phyloP scores from a whole-genome alignment of 2,113 vertebrate genomes.

The Furnarius figulus region DNA sequence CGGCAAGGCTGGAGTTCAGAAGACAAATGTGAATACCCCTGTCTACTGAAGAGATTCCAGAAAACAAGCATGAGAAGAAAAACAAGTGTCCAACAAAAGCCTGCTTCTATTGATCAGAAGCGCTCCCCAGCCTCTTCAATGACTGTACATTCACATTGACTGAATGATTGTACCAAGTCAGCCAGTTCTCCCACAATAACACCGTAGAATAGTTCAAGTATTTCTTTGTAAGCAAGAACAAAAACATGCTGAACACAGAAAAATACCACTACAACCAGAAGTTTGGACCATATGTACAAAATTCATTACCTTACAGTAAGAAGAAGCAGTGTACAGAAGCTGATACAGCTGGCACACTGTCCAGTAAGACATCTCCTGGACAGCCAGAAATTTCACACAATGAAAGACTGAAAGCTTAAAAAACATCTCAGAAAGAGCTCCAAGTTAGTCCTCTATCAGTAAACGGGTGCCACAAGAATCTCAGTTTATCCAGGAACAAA shows the following conservation, averaged over 20 bases:
- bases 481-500: neutral
- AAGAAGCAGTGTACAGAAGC: neutral
- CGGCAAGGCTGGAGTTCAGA: neutral
- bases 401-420: neutral
- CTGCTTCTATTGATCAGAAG: neutral
- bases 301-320: neutral
- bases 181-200: neutral
- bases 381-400: neutral
- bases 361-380: neutral
- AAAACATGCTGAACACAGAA: neutral
- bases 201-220: neutral
- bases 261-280: neutral
- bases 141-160: neutral
- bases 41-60: neutral
- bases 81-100: neutral
- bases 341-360: neutral
- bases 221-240: neutral
- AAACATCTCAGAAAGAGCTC: neutral
- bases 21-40: neutral
- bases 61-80: neutral
- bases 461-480: neutral
- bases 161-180: constrained; percentile 21
- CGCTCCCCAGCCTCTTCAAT: neutral
- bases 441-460: neutral
- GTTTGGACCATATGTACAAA: neutral